These are phyloP conservation scores for Melanotaenia trifasciata DNA, from an alignment of 2,797 vertebrate species.

Conservation along the genomic window DNA sequence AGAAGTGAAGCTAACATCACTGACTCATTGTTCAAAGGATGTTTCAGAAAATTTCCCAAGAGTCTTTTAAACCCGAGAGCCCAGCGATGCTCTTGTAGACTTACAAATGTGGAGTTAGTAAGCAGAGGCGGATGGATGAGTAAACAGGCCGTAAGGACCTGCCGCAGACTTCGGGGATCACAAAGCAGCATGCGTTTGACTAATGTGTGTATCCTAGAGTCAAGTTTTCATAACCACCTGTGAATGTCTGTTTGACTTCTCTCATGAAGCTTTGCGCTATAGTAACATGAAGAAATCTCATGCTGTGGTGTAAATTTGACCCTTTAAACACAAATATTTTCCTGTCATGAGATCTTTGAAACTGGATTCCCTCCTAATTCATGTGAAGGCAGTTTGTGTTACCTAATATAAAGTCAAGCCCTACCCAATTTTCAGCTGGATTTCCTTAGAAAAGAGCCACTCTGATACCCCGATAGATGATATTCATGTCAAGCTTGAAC, in stretches of 20 bases:
- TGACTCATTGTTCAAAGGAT: not conserved
- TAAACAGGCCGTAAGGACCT: not conserved
- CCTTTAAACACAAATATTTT: constrained; percentile 48
- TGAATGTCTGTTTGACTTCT: constrained; percentile 21
- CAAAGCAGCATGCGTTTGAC: constrained; percentile 7
- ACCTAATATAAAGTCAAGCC: not conserved
- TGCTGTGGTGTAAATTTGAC: constrained; percentile 20
- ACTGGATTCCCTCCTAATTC: not conserved
- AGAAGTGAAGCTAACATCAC: not conserved
- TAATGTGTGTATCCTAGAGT: not conserved
- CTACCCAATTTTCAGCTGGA: not conserved
- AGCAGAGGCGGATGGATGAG: not conserved
- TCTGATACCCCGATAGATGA: not conserved
- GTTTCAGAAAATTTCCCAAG: not conserved
- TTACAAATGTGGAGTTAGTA: not conserved
- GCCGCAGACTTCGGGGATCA: not conserved
- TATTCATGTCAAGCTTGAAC: not conserved
- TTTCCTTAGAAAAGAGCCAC: not conserved
- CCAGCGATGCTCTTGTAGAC: not conserved
- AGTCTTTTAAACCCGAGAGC: not conserved
- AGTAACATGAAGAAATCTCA: constrained; percentile 28
- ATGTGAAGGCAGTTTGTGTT: constrained; percentile 2
- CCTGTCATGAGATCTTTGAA: constrained; percentile 12
- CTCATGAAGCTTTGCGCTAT: constrained; percentile 4
- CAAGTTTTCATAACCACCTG: constrained; percentile 10